Base-by-base conservation (phyloP, 2,113 vertebrate genomes). In the Microcebus jonahi region DNA sequence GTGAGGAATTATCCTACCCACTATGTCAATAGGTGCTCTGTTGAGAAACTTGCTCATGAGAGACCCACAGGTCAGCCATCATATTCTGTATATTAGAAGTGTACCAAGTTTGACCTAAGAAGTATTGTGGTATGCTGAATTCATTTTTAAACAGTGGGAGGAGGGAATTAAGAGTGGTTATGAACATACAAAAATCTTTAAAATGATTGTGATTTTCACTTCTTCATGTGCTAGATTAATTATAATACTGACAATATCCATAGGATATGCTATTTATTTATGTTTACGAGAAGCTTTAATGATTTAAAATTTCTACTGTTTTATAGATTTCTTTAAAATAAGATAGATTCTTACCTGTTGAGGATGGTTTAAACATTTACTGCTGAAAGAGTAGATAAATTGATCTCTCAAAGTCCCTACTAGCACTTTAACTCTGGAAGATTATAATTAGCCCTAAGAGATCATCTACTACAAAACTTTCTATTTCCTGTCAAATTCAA, bases 401-500 rank as follows among this genome's bases (percentile, higher is more conserved):
- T 34, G 36, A 77, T 88, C n/a, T 81, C 17, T 18, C 55, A 31
- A 84, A 92, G 63, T 27, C 31, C n/a, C 29, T 39, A 48, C n/a
- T 48, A n/a, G 76, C 17, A 15, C 31, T 90, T 90, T 59, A 70
- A 25, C 55, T 65, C 39, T 68, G 2, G 65, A 63, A 82, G n/a
- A 53, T 94, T 76, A 67, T 10, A 55, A 81, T 53, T 50, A 88
- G 31, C 29, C 61, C 8, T 11, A 71, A 76, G 31, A 79, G 39
- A 70, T 59, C 50, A 42, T 65, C 68, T 70, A 20, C 57, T 77
- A 53, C 21, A 92, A 67, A 71, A 63, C 45, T 84, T 95, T 91
- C 92, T 94, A 89, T 23, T 97, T 97, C 94, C 63, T 97, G 95
- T 91, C 68, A 87, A 80, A 53, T 68, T 88, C 31, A 88, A 84